Base-by-base conservation (phyloP, 2,113 vertebrate genomes). In the Scomber colias region DNA sequence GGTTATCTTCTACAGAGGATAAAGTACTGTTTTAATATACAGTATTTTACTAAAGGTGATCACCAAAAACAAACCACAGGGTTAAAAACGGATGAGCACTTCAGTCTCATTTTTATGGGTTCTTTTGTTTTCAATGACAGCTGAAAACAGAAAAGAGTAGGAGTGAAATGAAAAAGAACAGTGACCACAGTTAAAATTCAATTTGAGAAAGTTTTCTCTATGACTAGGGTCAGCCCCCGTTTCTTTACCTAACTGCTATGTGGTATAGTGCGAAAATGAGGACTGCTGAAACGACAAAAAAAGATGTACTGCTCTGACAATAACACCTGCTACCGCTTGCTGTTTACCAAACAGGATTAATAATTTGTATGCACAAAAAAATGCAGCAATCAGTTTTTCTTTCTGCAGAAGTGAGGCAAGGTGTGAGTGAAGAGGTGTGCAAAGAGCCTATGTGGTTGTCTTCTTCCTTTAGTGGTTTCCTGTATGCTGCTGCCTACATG, bases 391-490 rank as follows among this genome's bases (percentile, higher is more conserved):
- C 86, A 75, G 17, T 71, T 88, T 84, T 85, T 75, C 14, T 83
- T 53, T 82, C 75, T 76, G 84, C 86, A 90, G 53, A 87, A 79
- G 57, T 53, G 68, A 78, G 63, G 48, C 55, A 89, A 93, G 86
- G 87, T 90, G 84, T 88, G 87, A 88, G 60, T 51, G 40, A 73
- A 85, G 89, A 89, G 84, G 90, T 90, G 87, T 75, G 77, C 89
- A 85, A n/a, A 68, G 61, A 63, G 73, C 21, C 72, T 78, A 40
- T 91, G 92, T 89, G 91, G 91, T 91, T 31, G 61, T 53, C 55
- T 46, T 83, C 77, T 92, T 92, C 88, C 88, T 87, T 65, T 68
- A 40, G 77, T 83, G 86, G 92, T 90, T 92, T 93, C 91, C 91
- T 92, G 92, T 92, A 15, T 79, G 85, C 85, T 82, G 56, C 85